Evolutionary conservation across 2,888 invertebrate species (phyloP), one percentile per base, ranked within the genome.

Genomic region (Meghimatium bilineatum): DNA sequence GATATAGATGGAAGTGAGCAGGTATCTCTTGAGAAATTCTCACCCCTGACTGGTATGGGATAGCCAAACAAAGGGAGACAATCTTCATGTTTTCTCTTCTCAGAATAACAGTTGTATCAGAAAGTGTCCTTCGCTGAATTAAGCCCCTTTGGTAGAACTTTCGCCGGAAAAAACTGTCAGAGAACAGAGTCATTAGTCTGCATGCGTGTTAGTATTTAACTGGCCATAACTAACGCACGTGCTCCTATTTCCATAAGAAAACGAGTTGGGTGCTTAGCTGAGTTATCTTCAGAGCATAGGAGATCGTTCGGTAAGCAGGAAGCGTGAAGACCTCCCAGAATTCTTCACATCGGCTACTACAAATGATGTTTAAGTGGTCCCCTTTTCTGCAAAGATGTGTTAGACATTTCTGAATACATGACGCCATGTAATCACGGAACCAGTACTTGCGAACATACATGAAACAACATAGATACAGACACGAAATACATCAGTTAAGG

Each of bases 171-270:
- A 34, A 0, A 23, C 49, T 67, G 67, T 32, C 20, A 29, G 2
- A 71, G 71, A 71, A 71, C 71, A 34, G 74, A 72, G 32, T 26
- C 20, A 63, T 74, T 81, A 74, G 81, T 2, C 44, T 49, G n/a
- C 63, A 23, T 29, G 44, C 81, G 60, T 81, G 81, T 74, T 60
- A 36, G 63, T 44, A 63, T 38, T 81, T 82, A 82, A 77, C 82
- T 82, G 82, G 56, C 82, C 82, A 82, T 67, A 77, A 77, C 82
- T 36, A 0, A 29, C 71, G 77, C 77, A 60, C 69, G 82, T 82
- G 82, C 82, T 72, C 63, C 44, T 34, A 32, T 81, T 81, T 74
- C 81, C 74, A 20, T 44, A 63, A 52, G 75, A 49, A 82, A 82
- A 82, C 66, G 66, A 38, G 66, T 29, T 49, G 38, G 52, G 63